Conservation (phyloP, 2,113 vertebrate genomes). For the Hepsetus odoe region DNA sequence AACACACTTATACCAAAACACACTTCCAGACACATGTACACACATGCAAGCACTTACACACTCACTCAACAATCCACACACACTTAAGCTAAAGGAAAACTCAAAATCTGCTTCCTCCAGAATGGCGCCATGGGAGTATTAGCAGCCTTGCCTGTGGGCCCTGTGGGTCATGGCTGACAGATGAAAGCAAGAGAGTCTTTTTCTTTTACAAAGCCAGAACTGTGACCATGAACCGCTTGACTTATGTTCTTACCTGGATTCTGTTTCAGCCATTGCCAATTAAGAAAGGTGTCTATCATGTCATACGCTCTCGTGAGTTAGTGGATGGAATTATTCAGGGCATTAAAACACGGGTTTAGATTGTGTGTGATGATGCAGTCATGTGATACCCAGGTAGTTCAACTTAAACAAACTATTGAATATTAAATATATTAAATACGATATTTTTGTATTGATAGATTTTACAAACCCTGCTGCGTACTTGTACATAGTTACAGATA, state of each 20-base stretch:
- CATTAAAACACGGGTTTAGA: neutral
- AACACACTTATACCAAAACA: neutral
- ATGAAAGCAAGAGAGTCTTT: slow-evolving; percentile 23
- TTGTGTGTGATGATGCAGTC: neutral
- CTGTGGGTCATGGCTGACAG: slow-evolving; percentile 29
- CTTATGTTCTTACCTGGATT: slow-evolving; percentile 4
- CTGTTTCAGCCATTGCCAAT: slow-evolving; percentile 31
- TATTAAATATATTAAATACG: too few relatives aligned
- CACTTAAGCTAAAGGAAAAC: neutral
- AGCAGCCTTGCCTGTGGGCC: neutral
- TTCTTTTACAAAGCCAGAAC: slow-evolving; percentile 37
- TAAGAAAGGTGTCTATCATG: neutral
- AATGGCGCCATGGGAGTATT: slow-evolving; percentile 25
- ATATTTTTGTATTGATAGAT: too few relatives aligned
- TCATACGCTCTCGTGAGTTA: neutral
- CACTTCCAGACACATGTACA: neutral
- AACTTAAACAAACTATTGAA: neutral
- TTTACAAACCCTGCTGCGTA: too few relatives aligned
- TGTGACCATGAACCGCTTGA: slow-evolving; percentile 18
- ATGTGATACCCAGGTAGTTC: neutral
- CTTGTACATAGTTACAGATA: too few relatives aligned
- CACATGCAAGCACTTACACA: neutral
- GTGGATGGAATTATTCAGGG: neutral
- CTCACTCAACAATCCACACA: too few relatives aligned
- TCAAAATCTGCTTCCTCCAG: slow-evolving; percentile 14